These are phyloP conservation scores for Melanaphis sacchari DNA, from an alignment of 1,140 invertebrate genomes.

Conservation along the genomic window DNA sequence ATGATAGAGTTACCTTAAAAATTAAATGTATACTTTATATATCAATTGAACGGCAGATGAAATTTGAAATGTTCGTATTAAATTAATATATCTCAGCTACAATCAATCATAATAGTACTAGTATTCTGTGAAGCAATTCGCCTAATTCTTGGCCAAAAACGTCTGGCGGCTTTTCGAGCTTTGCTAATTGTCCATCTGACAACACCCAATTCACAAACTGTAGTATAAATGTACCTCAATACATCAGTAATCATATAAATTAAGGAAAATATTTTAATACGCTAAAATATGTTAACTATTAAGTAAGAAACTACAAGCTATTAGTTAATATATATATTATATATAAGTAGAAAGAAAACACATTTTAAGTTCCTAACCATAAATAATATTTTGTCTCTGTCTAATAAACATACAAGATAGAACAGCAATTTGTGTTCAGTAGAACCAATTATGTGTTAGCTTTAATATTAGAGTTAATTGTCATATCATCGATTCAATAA, in stretches of 20 bases:
- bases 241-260: constrained; percentile 37
- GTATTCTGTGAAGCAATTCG: constrained; percentile 55
- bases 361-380: neutral
- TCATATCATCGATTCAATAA: too few relatives aligned
- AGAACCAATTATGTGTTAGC: too few relatives aligned
- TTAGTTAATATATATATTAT: neutral
- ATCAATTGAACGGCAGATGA: neutral
- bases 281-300: neutral
- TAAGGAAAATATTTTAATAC: constrained; percentile 26
- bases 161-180: constrained; percentile 40
- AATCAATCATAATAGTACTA: constrained; percentile 53
- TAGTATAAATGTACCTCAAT: constrained; percentile 44
- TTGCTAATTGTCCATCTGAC: constrained; percentile 47
- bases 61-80: neutral
- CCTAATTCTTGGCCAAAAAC: constrained; percentile 48
- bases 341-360: neutral
- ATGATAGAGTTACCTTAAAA: neutral
- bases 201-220: constrained; percentile 36
- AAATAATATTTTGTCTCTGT: too few relatives aligned
- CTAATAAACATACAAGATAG: too few relatives aligned
- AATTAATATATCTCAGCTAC: constrained; percentile 44
- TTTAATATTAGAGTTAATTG: too few relatives aligned
- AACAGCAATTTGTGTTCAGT: too few relatives aligned
- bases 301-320: neutral
- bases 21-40: neutral